phyloP scores from a whole-genome alignment of 2,113 vertebrate species.

The Artemisiospiza belli region DNA sequence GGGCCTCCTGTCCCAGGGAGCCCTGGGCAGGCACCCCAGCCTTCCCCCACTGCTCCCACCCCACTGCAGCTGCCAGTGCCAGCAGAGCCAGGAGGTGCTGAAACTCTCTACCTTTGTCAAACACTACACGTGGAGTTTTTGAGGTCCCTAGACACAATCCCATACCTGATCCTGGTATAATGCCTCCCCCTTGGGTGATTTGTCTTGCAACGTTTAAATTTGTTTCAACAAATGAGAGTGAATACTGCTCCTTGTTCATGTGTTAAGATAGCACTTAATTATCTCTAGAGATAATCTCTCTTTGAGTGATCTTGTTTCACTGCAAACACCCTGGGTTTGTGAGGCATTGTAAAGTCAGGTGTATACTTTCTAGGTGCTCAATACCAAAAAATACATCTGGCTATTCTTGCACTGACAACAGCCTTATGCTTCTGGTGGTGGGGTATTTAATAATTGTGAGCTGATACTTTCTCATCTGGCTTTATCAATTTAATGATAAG shows the following conservation, averaged over 20 bases:
- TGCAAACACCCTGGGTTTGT: background rate
- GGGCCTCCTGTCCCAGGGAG: background rate
- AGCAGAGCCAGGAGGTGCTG: background rate
- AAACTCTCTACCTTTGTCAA: background rate
- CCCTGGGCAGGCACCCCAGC: fast-evolving
- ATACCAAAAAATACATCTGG: background rate
- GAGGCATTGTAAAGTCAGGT: background rate
- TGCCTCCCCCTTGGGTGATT: background rate
- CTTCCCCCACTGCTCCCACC: background rate
- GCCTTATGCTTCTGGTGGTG: background rate
- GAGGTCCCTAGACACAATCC: background rate
- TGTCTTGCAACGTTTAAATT: background rate
- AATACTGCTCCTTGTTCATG: background rate
- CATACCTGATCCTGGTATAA: background rate
- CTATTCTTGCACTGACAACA: background rate
- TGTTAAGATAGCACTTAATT: background rate
- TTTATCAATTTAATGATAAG: background rate
- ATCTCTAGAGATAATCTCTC: background rate
- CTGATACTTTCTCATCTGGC: background rate
- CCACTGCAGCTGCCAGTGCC: background rate
- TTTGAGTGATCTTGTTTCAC: background rate
- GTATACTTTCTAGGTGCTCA: background rate
- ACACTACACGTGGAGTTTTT: background rate
- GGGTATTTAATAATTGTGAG: background rate
- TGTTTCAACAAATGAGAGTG: background rate